Conservation (phyloP, 1,140 invertebrate species). For the Heliconius himera region DNA sequence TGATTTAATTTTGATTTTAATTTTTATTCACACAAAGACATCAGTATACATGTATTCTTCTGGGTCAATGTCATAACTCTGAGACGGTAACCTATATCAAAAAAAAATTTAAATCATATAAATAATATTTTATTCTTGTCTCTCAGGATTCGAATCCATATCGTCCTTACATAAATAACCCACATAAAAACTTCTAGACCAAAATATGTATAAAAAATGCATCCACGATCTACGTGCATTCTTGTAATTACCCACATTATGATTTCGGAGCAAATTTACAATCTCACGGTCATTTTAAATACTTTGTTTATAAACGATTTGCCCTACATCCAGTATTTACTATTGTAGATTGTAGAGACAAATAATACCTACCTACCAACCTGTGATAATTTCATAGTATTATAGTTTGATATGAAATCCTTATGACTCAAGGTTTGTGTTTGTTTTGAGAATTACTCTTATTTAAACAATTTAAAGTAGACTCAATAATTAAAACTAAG, state of each 20-base stretch:
- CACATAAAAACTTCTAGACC: not conserved
- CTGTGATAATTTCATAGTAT: not conserved
- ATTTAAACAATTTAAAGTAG: not conserved
- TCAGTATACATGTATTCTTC: no score
- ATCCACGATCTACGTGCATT: not conserved
- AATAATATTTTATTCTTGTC: no score
- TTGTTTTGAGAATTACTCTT: not conserved
- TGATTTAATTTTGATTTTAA: no score
- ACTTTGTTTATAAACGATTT: not conserved
- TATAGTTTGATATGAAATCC: not conserved
- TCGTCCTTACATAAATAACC: not conserved
- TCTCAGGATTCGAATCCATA: not conserved
- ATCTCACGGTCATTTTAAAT: constrained; percentile 8
- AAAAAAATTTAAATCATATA: no score
- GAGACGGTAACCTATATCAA: no score
- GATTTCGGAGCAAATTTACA: not conserved
- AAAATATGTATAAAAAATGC: not conserved
- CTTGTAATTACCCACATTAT: not conserved
- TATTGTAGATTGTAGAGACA: not conserved
- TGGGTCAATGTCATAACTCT: no score
- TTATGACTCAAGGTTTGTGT: not conserved
- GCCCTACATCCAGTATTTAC: not conserved
- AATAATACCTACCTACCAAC: not conserved
- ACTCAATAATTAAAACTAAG: not conserved
- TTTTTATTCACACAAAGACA: no score